Evolutionary conservation across 2,113 vertebrate genomes (phyloP), one percentile per base, ranked within the genome.

Genomic region (Cairina moschata): DNA sequence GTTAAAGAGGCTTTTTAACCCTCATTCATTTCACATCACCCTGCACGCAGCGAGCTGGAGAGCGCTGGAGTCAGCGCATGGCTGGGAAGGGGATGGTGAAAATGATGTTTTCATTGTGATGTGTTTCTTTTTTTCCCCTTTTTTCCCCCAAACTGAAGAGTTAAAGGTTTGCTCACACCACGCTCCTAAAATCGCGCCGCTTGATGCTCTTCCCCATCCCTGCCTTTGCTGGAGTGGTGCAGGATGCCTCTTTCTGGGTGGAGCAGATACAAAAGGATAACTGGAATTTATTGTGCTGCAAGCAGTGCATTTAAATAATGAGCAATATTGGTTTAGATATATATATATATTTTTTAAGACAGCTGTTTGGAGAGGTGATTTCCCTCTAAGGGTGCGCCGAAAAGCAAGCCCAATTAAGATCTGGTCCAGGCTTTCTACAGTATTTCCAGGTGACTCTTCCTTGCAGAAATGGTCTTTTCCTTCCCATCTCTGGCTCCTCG

Each of bases 401-500:
- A 12, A 6, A 34, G 22, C 31, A 23, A 52, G 26, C 26, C 23
- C 48, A 38, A 2, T n/a, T 44, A 28, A n/a, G 34, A 28, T 17
- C 72, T 59, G 38, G 46, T 11, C 28, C 50, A 21, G 34, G 34
- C 40, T 89, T 78, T 22, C 42, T 15, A 8, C 18, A 3, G 0
- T 3, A 20, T 82, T 95, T 87, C 83, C 79, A 68, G 48, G 31
- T 34, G 56, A 31, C 20, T 69, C 9, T 54, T 74, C 76, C 65
- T 76, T 14, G 9, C 12, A 1, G 15, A 36, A 74, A 83, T 2
- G 42, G 7, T 23, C 28, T 58, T 84, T 73, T 29, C 52, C 84
- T 42, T 40, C 9, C 74, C 20, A 1, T 32, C 2, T 0, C 23
- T 7, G 65, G 46, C 42, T 23, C 54, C 28, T 82, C 13, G 0